These are phyloP conservation scores for Drosophila bocqueti DNA, from an alignment of 1,140 invertebrate genomes.

Conservation along the genomic window DNA sequence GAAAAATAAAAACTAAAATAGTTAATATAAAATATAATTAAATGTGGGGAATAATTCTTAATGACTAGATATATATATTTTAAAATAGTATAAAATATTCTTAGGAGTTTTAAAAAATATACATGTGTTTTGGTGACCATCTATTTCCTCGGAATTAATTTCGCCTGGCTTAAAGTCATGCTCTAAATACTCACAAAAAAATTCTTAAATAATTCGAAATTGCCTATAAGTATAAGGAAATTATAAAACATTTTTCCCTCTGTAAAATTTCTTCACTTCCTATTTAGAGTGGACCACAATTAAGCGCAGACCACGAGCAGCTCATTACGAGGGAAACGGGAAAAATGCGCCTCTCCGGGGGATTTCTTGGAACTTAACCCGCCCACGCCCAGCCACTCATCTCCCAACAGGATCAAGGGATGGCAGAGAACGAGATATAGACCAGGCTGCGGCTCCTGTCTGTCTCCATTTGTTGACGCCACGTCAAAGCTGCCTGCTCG, in stretches of 20 bases:
- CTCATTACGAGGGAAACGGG: constrained; percentile 52
- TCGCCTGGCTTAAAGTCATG: no score
- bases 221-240: fast-evolving
- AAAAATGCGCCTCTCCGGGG: constrained; percentile 50
- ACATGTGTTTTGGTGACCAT: no score
- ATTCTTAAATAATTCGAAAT: no score
- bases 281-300: constrained; percentile 41
- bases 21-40: background rate
- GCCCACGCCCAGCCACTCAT: constrained; percentile 41
- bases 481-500: constrained; percentile 52
- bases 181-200: no score
- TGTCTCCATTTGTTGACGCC: constrained; percentile 63
- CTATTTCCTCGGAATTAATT: no score
- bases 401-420: constrained; percentile 1
- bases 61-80: background rate
- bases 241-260: background rate
- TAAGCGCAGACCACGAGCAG: constrained; percentile 73
- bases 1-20: background rate
- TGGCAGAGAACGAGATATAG: background rate
- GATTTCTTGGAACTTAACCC: constrained; percentile 30
- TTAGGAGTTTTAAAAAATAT: background rate
- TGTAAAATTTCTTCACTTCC: background rate
- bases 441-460: constrained; percentile 42
- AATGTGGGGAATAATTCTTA: background rate
- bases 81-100: background rate